Evolutionary conservation across 2,113 vertebrate genomes (phyloP).

Genomic region (Galbula dea): DNA sequence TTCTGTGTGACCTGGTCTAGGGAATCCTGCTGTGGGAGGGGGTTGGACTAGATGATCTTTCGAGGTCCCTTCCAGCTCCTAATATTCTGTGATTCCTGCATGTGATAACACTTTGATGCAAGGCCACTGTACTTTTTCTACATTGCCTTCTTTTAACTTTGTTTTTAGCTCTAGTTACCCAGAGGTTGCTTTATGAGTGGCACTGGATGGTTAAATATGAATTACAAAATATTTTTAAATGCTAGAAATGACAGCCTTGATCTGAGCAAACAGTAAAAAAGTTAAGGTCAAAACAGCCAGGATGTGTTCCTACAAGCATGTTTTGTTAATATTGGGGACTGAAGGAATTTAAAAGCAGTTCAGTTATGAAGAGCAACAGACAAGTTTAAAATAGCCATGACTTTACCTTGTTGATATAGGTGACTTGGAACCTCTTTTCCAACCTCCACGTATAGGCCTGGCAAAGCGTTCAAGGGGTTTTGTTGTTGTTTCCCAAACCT

Average conservation of each 20-base stretch:
- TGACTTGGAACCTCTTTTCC: not conserved
- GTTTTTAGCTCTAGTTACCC: not conserved
- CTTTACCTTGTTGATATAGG: not conserved
- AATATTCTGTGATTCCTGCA: no score
- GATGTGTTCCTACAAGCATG: not conserved
- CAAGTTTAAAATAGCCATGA: not conserved
- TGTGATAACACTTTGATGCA: not conserved
- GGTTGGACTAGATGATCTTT: no score
- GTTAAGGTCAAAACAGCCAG: not conserved
- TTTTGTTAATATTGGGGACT: not conserved
- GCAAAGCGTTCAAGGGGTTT: not conserved
- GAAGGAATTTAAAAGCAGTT: not conserved
- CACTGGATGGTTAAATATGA: not conserved
- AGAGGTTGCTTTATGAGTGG: not conserved
- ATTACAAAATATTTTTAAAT: not conserved
- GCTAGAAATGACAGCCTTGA: not conserved
- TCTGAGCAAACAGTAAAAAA: not conserved
- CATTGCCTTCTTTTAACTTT: not conserved
- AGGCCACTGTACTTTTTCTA: not conserved
- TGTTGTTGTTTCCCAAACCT: conserved; percentile 4
- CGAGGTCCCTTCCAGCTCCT: no score
- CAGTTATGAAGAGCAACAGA: not conserved
- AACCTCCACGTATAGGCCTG: not conserved
- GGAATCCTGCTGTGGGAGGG: no score
- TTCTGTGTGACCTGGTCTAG: no score